These are phyloP conservation scores for Bos taurus DNA, from an alignment of 2,113 vertebrate species.

Conservation along the genomic window ARS-UCD2.0 NC_037328.1:40064001-40064500, in stretches of 20 bases:
- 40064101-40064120: background rate
- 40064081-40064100: background rate
- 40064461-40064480: slow-evolving; percentile 69
- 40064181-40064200: background rate
- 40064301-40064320: background rate
- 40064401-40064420: slow-evolving; percentile 17
- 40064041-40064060: background rate
- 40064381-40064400: slow-evolving; percentile 69
- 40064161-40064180: background rate
- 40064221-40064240: background rate
- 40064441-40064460: slow-evolving; percentile 66
- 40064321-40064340: background rate
- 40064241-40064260: background rate
- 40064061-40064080: background rate
- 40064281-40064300: background rate
- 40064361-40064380: slow-evolving; percentile 60
- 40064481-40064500: slow-evolving; percentile 70
- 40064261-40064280: background rate
- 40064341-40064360: slow-evolving; percentile 52
- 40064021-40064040: background rate
- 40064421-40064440: slow-evolving; percentile 66
- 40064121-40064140: background rate
- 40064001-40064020: background rate
- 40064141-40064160: background rate
- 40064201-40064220: background rate